Evolutionary conservation across 2,797 vertebrate genomes (phyloP).

Genomic region (Lepilemur septentrionalis): DNA sequence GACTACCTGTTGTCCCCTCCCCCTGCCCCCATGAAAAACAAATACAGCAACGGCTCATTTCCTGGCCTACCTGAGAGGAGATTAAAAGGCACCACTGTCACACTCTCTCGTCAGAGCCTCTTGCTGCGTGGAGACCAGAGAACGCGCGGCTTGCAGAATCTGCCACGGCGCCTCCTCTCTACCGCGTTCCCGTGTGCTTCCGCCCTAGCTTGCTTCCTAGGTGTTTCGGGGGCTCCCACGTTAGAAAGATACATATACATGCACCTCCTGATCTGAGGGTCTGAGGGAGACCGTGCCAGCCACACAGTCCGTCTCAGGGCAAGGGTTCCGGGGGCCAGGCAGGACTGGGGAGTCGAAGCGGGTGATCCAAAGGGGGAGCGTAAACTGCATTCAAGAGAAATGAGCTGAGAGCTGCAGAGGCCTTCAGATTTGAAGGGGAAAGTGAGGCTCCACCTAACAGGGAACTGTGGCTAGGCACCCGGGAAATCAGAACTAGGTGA

Average conservation of each 20-base stretch:
- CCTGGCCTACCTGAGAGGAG: background rate
- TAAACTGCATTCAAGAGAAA: background rate
- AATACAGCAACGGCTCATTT: background rate
- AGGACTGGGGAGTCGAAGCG: background rate
- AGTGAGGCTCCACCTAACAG: background rate
- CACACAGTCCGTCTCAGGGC: background rate
- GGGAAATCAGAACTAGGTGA: background rate
- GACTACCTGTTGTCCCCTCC: background rate
- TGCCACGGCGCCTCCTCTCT: background rate
- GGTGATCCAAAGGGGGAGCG: background rate
- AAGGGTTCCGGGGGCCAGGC: background rate
- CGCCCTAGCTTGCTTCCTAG: background rate
- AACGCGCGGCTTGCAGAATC: too few species aligned
- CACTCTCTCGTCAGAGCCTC: background rate
- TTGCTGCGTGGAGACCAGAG: background rate
- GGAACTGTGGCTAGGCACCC: too few species aligned
- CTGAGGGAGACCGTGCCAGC: background rate
- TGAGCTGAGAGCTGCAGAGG: background rate
- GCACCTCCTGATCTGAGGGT: background rate
- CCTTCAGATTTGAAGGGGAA: background rate
- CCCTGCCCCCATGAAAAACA: background rate
- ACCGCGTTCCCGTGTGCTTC: background rate
- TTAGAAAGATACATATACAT: background rate
- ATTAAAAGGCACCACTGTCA: background rate
- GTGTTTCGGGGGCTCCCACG: background rate